These are phyloP conservation scores for Oryzias dopingdopingensis DNA, from an alignment of 2,797 vertebrate genomes.

Conservation along the genomic window DNA sequence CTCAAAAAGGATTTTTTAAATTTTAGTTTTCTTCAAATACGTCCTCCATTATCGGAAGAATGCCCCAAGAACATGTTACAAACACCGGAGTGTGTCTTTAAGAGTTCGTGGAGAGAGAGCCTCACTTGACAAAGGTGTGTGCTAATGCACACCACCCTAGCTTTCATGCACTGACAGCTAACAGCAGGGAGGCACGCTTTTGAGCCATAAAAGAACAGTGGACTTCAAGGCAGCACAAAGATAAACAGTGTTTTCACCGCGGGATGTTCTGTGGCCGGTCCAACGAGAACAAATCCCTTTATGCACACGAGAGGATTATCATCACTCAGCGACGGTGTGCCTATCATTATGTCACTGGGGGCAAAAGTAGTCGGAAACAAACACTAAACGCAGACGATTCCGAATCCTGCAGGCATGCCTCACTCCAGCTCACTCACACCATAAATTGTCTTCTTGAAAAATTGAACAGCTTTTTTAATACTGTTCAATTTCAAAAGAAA, in stretches of 20 bases:
- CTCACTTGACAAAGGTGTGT: constrained; percentile 13
- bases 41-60: not conserved
- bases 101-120: constrained; percentile 21
- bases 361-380: constrained; percentile 52
- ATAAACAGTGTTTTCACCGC: constrained; percentile 71
- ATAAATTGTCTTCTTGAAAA: constrained; percentile 22
- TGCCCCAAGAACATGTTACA: not conserved
- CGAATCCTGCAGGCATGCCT: constrained; percentile 34
- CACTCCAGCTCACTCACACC: constrained; percentile 32
- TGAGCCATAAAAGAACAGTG: constrained; percentile 58
- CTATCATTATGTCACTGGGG: constrained; percentile 16
- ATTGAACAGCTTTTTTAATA: constrained; percentile 56
- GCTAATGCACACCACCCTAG: constrained; percentile 9
- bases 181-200: constrained; percentile 63
- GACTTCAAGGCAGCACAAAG: constrained; percentile 68
- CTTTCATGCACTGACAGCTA: constrained; percentile 34
- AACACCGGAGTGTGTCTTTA: not conserved
- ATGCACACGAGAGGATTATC: constrained; percentile 69
- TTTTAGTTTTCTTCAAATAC: too few species aligned
- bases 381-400: constrained; percentile 29
- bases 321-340: constrained; percentile 48
- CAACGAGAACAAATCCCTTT: constrained; percentile 75
- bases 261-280: constrained; percentile 59
- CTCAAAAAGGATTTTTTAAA: too few species aligned
- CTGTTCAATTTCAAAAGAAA: constrained; percentile 28